These are phyloP conservation scores for Salvelinus alpinus DNA, from an alignment of 2,113 vertebrate species.

Conservation along the genomic window DNA sequence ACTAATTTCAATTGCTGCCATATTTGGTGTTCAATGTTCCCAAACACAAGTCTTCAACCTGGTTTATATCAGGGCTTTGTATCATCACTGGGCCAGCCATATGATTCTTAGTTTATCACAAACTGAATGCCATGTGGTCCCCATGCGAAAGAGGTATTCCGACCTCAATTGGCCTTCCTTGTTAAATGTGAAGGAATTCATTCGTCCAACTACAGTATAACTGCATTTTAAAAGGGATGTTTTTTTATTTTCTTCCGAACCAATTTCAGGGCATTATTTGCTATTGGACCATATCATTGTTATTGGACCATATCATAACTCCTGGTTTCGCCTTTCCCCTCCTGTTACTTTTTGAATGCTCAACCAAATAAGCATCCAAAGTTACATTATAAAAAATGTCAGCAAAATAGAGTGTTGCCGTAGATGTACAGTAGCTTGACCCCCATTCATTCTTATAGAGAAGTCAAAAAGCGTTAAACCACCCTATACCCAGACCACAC, in stretches of 20 bases:
- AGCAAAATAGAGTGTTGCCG: no score
- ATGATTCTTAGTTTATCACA: conserved; percentile 59
- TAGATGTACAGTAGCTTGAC: no score
- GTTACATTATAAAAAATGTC: no score
- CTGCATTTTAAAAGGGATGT: not conserved
- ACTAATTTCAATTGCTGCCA: conserved; percentile 1
- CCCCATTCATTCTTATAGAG: no score
- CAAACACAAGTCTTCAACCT: conserved; percentile 6
- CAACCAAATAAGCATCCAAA: not conserved
- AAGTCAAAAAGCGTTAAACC: no score
- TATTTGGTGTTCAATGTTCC: conserved; percentile 58
- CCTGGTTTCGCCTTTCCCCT: no score
- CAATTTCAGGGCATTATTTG: conserved; percentile 2
- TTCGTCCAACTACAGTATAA: conserved; percentile 4
- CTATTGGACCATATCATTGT: not conserved
- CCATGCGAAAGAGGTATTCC: not conserved
- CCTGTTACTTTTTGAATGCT: not conserved
- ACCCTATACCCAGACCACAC: no score
- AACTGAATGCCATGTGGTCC: conserved; percentile 11
- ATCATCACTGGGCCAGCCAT: conserved; percentile 76
- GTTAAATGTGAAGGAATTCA: conserved; percentile 17
- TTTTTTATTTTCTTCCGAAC: not conserved
- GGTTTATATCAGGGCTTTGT: not conserved
- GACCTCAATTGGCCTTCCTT: no score
- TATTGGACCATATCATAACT: not conserved